Conservation (phyloP, 2,797 vertebrate species). For the Syngnathus rostellatus region DNA sequence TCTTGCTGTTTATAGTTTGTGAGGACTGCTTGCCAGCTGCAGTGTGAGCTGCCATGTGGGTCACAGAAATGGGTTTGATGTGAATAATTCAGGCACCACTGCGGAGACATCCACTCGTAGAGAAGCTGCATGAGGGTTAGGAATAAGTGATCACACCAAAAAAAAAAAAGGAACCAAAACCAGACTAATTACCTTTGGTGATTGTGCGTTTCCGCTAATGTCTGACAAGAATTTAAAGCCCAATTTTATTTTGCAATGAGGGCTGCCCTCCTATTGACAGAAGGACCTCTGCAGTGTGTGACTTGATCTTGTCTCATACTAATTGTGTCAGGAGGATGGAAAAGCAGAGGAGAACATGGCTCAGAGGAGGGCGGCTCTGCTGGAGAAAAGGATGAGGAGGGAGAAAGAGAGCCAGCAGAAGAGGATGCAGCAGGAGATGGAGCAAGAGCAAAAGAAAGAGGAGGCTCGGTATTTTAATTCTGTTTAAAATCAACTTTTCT, state of each 20-base stretch:
- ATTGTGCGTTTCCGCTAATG: not conserved
- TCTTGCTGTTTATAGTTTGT: slow-evolving; percentile 20
- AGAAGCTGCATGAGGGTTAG: slow-evolving; percentile 21
- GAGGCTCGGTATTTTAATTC: slow-evolving; percentile 60
- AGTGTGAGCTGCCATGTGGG: slow-evolving; percentile 61
- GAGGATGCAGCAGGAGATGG: slow-evolving; percentile 86
- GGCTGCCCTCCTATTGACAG: not conserved
- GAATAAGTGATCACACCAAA: slow-evolving; percentile 16
- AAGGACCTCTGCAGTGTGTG: not conserved
- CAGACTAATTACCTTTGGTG: not conserved
- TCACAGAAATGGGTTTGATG: slow-evolving; percentile 64
- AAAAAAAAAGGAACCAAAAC: slow-evolving; percentile 13
- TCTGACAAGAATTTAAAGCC: not conserved
- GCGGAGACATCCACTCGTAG: slow-evolving; percentile 35
- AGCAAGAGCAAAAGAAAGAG: slow-evolving; percentile 89
- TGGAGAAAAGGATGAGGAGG: slow-evolving; percentile 90
- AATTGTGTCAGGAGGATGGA: slow-evolving; percentile 78
- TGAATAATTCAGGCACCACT: slow-evolving; percentile 68
- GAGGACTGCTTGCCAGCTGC: slow-evolving; percentile 26
- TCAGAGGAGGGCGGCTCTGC: slow-evolving; percentile 83
- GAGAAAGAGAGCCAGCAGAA: slow-evolving; percentile 87
- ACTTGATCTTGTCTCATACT: slow-evolving; percentile 8
- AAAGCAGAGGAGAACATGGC: slow-evolving; percentile 93
- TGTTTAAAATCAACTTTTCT: not conserved
- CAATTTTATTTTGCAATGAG: not conserved